Evolutionary conservation across 2,888 invertebrate species (phyloP).

Genomic region (Panopea generosa): DNA sequence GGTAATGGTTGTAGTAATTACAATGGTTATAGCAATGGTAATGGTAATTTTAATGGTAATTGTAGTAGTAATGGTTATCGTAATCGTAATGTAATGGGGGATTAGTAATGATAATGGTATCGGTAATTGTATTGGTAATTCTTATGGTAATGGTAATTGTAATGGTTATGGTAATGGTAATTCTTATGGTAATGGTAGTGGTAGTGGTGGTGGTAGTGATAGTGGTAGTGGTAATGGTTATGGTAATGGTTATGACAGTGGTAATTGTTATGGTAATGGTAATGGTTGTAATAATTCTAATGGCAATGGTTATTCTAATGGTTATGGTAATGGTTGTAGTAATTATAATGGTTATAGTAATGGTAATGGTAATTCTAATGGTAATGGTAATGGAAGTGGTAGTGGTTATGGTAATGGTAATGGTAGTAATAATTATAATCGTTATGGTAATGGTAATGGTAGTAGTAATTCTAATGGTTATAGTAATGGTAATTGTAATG

Average conservation of each 20-base stretch:
- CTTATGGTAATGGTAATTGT: no score
- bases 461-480: no score
- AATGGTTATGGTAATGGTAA: not conserved
- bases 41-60: not conserved
- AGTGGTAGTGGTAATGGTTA: no score
- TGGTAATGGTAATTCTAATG: not conserved
- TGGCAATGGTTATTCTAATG: no score
- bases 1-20: no score
- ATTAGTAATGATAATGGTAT: not conserved
- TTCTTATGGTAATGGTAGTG: conserved; percentile 1
- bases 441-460: not conserved
- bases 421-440: not conserved
- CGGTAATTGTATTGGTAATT: no score
- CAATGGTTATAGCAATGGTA: not conserved
- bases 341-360: not conserved
- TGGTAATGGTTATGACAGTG: no score
- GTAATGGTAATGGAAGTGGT: not conserved
- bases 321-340: not conserved
- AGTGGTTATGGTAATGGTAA: not conserved
- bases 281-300: no score
- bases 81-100: not conserved
- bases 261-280: no score
- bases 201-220: conserved; percentile 2
- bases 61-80: not conserved
- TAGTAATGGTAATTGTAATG: no score